These are phyloP conservation scores for Buteo buteo DNA, from an alignment of 2,113 vertebrate species.

Conservation along the genomic window DNA sequence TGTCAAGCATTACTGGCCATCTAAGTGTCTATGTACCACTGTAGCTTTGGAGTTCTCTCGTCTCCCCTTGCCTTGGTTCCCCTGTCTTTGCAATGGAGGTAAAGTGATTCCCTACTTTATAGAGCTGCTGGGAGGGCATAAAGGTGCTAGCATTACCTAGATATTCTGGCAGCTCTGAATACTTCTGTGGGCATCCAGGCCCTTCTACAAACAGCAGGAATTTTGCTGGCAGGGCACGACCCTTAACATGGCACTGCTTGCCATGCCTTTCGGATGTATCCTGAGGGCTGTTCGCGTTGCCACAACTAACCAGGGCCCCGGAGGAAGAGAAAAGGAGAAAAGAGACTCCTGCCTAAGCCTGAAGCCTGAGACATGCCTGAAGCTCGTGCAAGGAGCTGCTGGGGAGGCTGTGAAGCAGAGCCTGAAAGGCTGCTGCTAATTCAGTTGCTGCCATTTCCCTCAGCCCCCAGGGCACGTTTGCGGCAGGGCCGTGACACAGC, in stretches of 20 bases:
- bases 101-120: not conserved
- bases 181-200: not conserved
- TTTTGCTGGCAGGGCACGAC: not conserved
- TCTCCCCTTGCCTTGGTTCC: not conserved
- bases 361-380: not conserved
- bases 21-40: fast-evolving
- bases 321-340: not conserved
- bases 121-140: not conserved
- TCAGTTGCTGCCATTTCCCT: not conserved
- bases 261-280: not conserved
- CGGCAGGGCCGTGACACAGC: not conserved
- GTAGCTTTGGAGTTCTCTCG: not conserved
- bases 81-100: not conserved
- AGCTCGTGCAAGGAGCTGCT: not conserved
- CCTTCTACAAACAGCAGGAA: not conserved
- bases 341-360: not conserved
- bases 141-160: not conserved
- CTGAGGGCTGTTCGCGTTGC: not conserved
- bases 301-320: not conserved
- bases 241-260: not conserved
- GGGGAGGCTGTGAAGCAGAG: not conserved
- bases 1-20: fast-evolving
- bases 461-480: not conserved
- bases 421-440: not conserved
- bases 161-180: not conserved